phyloP scores from a whole-genome alignment of 2,113 vertebrate species.

The Lanius collurio region DNA sequence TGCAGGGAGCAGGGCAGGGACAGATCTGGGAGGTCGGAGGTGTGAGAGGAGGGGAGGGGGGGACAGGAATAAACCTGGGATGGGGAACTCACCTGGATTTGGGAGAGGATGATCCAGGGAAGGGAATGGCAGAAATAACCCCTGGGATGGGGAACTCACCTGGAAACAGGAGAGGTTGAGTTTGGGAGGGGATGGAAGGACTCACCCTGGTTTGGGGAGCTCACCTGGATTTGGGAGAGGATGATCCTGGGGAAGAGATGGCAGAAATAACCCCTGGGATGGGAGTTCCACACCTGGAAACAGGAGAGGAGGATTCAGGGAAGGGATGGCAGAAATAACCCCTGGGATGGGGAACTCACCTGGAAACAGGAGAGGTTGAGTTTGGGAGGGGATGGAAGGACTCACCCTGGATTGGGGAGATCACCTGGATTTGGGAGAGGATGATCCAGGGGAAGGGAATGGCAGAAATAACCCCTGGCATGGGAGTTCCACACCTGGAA shows the following conservation, averaged over 20 bases:
- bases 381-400: too few species aligned
- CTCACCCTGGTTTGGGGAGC: not conserved
- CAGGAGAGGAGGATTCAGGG: too few species aligned
- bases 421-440: not conserved
- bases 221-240: not conserved
- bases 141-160: not conserved
- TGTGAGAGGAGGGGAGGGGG: not conserved
- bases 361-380: not conserved
- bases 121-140: too few species aligned
- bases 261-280: not conserved
- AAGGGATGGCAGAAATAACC: too few species aligned
- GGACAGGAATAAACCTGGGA: not conserved
- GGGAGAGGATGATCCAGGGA: not conserved
- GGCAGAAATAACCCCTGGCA: too few species aligned
- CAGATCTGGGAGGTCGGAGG: not conserved
- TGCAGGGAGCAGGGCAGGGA: not conserved
- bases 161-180: not conserved
- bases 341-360: too few species aligned
- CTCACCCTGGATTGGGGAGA: too few species aligned
- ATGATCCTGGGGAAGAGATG: too few species aligned
- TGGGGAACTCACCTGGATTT: not conserved
- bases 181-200: not conserved
- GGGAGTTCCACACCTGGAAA: not conserved
- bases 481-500: too few species aligned
- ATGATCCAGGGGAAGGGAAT: accelerated